Base-by-base conservation (phyloP, 2,113 vertebrate species). In the Osmerus eperlanus region DNA sequence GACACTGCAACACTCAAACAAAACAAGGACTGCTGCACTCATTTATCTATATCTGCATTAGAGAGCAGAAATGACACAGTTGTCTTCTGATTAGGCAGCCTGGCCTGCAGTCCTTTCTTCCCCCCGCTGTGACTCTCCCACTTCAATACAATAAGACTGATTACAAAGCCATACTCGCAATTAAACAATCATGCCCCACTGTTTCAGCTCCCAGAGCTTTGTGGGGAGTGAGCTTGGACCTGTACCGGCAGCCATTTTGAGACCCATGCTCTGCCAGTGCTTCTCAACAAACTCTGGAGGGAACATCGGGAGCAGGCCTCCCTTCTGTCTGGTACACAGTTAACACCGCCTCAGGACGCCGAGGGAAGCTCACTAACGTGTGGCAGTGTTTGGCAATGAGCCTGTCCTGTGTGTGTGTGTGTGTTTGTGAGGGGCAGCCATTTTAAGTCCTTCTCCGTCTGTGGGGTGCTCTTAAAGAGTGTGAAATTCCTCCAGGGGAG, bases 241-340 rank as follows among this genome's bases (percentile, higher is more conserved):
- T 69, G 16, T 25, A 83, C 70, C 63, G 87, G 84, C 87, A 85
- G 87, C 87, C 89, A 91, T 91, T 91, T 91, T 90, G 85, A 87
- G 81, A 70, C 82, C 82, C 68, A 77, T 56, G 73, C 76, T 76
- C 81, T 78, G 75, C 71, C 75, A 81, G 81, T 71, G 74, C 74
- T 81, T 79, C 70, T 86, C 68, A 78, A 83, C 54, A 64, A 64
- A 64, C 82, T 86, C 83, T 65, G 2, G 76, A 81, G 81, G 81
- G 75, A 81, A 78, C 70, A 41, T 82, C 76, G 64, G 72, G 74
- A 82, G 67, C 75, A 82, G 79, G 76, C 51, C 56, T 53, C 21
- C 47, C 56, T 79, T 72, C 75, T 60, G 21, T 69, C 76, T 66
- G 36, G 63, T 76, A 74, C 74, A 73, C 71, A 68, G 62, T 83